Percentiles rank a stretch among this genome's conserved stretches.
These are phyloP conservation scores for Serrognathus titanus DNA, from an alignment of 2,888 invertebrate species.

Conservation along the genomic window DNA sequence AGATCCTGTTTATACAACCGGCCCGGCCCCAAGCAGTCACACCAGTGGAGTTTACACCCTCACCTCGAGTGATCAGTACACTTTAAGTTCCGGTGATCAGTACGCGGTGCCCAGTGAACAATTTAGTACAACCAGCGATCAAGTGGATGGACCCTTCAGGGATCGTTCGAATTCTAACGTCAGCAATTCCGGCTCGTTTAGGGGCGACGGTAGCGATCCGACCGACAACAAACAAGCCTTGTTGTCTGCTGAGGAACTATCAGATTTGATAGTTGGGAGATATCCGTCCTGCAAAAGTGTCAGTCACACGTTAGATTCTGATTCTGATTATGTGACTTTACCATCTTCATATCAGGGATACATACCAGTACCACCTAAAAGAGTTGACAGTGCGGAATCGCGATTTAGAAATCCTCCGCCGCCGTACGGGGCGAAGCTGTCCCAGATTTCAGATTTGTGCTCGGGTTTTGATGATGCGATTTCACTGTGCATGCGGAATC, in stretches of 20 bases:
- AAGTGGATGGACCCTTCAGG: conserved; percentile 56
- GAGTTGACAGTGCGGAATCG: conserved; percentile 60
- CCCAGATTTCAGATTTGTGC: conserved; percentile 10
- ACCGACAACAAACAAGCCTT: conserved; percentile 60
- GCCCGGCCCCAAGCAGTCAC: conserved; percentile 72
- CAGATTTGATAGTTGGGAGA: conserved; percentile 77
- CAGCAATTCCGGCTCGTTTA: conserved; percentile 75
- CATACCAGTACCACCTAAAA: conserved; percentile 66
- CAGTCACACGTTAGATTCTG: conserved; percentile 81
- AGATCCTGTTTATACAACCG: conserved; percentile 53
- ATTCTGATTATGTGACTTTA: conserved; percentile 85
- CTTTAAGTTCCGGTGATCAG: conserved; percentile 42
- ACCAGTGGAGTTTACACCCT: conserved; percentile 84
- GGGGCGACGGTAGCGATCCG: conserved; percentile 87
- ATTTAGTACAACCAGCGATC: conserved; percentile 33
- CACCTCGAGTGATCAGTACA: conserved; percentile 59
- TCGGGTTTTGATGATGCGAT: conserved; percentile 38
- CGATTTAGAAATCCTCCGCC: conserved; percentile 48
- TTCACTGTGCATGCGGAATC: conserved; percentile 53
- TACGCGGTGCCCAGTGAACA: conserved; percentile 35
- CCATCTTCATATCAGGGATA: conserved; percentile 52
- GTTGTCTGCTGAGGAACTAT: conserved; percentile 78
- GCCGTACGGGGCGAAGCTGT: conserved; percentile 47
- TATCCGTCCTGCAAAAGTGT: conserved; percentile 77
- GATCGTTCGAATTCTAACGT: conserved; percentile 74